Conservation (phyloP, 2,797 vertebrate genomes). For the Fringilla coelebs region DNA sequence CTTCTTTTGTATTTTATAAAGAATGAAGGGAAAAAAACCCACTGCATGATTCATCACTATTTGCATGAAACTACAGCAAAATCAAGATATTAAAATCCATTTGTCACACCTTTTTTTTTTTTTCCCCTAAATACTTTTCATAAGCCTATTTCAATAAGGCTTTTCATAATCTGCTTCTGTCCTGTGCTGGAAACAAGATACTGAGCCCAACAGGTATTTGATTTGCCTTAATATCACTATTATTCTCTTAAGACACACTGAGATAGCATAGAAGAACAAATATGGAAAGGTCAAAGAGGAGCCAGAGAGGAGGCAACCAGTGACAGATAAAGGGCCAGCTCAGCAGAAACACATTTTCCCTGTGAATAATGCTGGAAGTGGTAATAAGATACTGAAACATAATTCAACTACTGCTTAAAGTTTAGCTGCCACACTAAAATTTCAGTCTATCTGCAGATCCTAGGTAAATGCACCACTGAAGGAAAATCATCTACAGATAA, state of each 20-base stretch:
- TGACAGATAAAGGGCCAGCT: slow-evolving; percentile 10
- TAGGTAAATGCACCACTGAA: neutral
- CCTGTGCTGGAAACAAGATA: neutral
- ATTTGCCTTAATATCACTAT: slow-evolving; percentile 26
- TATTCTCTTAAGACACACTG: neutral
- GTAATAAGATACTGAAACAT: neutral
- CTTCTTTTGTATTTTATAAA: slow-evolving; percentile 4
- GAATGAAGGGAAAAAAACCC: neutral
- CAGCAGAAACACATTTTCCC: slow-evolving; percentile 1
- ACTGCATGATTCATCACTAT: slow-evolving; percentile 39
- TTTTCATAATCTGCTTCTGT: slow-evolving; percentile 6
- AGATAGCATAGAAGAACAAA: slow-evolving; percentile 19
- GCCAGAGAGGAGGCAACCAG: neutral
- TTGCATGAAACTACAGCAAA: slow-evolving; percentile 38
- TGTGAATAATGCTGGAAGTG: neutral
- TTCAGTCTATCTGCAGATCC: neutral
- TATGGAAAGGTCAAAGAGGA: slow-evolving; percentile 28
- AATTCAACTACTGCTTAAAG: neutral
- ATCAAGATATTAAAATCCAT: slow-evolving; percentile 42
- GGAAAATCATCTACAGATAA: neutral
- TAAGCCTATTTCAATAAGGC: slow-evolving; percentile 20
- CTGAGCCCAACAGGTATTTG: slow-evolving; percentile 38
- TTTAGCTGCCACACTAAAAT: neutral
- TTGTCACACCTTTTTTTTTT: neutral
- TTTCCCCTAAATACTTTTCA: neutral